phyloP scores from a whole-genome alignment of 2,888 invertebrate species.

The Loripinus fragilis region DNA sequence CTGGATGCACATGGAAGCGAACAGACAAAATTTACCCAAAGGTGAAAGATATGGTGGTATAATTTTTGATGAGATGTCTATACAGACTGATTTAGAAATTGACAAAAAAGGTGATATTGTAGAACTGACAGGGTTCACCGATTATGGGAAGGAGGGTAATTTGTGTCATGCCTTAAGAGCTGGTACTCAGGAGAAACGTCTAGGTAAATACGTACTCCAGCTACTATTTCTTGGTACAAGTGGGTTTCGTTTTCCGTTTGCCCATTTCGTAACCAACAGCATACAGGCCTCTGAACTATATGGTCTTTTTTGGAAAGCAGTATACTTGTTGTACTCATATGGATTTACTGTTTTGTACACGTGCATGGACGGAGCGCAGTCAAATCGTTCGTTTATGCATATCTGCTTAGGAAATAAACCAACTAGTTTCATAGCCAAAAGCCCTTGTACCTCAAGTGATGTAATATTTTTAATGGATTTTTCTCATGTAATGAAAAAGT shows the following conservation, averaged over 20 bases:
- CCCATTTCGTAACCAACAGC: slow-evolving; percentile 32
- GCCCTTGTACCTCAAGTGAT: slow-evolving; percentile 25
- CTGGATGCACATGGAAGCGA: slow-evolving; percentile 52
- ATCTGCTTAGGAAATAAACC: slow-evolving; percentile 14
- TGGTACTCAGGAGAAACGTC: slow-evolving; percentile 11
- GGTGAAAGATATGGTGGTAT: slow-evolving; percentile 37
- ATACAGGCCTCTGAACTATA: slow-evolving; percentile 36
- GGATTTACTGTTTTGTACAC: slow-evolving; percentile 24
- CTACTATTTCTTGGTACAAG: slow-evolving; percentile 39
- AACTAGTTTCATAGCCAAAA: not conserved
- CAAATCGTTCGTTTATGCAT: slow-evolving; percentile 31
- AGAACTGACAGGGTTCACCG: slow-evolving; percentile 42
- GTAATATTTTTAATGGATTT: slow-evolving; percentile 49
- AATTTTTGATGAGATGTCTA: slow-evolving; percentile 54
- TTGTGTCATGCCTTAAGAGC: not conserved
- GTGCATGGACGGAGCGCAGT: slow-evolving; percentile 28
- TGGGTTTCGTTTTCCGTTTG: slow-evolving; percentile 52
- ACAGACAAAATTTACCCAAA: slow-evolving; percentile 21
- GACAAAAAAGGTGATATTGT: slow-evolving; percentile 39
- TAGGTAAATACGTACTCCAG: slow-evolving; percentile 46
- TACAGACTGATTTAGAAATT: slow-evolving; percentile 49
- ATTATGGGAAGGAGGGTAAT: slow-evolving; percentile 22
- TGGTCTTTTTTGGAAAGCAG: slow-evolving; percentile 37
- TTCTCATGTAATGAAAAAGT: slow-evolving; percentile 55
- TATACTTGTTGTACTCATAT: slow-evolving; percentile 14